A percentile compares a stretch with the other conserved stretches of the same genome.
Evolutionary conservation across 2,797 vertebrate species (phyloP).

Genomic region (Pseudopleuronectes americanus): DNA sequence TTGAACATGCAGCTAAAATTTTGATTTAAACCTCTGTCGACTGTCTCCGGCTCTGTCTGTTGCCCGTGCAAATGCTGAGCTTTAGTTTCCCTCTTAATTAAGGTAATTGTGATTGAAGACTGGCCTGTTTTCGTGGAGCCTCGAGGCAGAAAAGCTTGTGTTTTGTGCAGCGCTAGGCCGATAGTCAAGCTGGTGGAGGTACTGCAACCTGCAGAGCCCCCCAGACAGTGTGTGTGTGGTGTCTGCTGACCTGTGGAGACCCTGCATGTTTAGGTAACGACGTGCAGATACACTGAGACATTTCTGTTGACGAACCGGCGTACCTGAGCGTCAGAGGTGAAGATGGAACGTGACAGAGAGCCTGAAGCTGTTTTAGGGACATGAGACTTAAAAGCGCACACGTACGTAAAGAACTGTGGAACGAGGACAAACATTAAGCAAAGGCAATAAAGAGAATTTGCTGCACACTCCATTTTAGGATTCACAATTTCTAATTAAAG

Average conservation of each 20-base stretch:
- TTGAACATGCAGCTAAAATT: slow-evolving; percentile 52
- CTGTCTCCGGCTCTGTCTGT: slow-evolving; percentile 44
- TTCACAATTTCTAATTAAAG: neutral
- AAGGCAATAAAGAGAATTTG: neutral
- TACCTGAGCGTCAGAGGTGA: slow-evolving; percentile 58
- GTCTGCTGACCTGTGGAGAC: slow-evolving; percentile 69
- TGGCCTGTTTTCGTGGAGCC: slow-evolving; percentile 76
- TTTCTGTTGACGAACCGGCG: slow-evolving; percentile 54
- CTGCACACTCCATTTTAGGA: neutral
- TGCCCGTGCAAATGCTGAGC: slow-evolving; percentile 66
- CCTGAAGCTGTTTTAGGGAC: slow-evolving; percentile 37
- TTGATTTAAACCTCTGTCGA: slow-evolving; percentile 77
- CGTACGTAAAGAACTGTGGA: neutral
- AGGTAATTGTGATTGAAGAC: slow-evolving; percentile 82
- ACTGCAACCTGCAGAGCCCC: slow-evolving; percentile 64
- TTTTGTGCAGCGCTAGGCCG: slow-evolving; percentile 70
- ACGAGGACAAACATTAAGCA: slow-evolving; percentile 1
- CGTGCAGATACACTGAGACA: slow-evolving; percentile 45
- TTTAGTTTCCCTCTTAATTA: slow-evolving; percentile 78
- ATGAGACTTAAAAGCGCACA: slow-evolving; percentile 22
- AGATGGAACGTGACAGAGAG: slow-evolving; percentile 58
- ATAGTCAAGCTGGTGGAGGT: slow-evolving; percentile 47
- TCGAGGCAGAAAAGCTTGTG: slow-evolving; percentile 66
- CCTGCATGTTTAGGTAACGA: slow-evolving; percentile 59
- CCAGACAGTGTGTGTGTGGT: slow-evolving; percentile 56